These are phyloP conservation scores for Agonopterix alstromeriana DNA, from an alignment of 2,888 invertebrate genomes.

Conservation along the genomic window DNA sequence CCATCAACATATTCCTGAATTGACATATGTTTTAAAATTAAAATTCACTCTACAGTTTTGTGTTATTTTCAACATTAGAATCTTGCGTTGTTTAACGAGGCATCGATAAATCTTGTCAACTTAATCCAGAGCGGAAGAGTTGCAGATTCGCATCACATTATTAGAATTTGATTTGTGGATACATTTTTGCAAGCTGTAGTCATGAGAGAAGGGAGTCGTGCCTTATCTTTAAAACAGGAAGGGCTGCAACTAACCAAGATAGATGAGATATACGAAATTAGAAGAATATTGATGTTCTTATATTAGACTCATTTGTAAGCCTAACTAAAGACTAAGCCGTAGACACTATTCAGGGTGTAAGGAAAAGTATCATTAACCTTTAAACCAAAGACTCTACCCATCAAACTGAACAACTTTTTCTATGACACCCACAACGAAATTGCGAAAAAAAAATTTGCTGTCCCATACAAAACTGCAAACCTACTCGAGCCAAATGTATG, in stretches of 20 bases:
- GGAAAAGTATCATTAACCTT: too few relatives aligned
- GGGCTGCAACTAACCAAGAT: background rate
- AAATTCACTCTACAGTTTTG: background rate
- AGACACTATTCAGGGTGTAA: too few relatives aligned
- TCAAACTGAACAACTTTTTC: too few relatives aligned
- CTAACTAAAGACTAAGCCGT: too few relatives aligned
- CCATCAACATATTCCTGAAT: too few relatives aligned
- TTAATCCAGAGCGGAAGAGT: slow-evolving; percentile 31
- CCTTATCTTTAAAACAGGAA: slow-evolving; percentile 54
- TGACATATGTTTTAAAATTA: too few relatives aligned
- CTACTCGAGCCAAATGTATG: too few relatives aligned
- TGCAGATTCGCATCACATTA: slow-evolving; percentile 25
- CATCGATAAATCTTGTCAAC: slow-evolving; percentile 40
- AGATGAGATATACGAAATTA: background rate
- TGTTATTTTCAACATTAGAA: slow-evolving; percentile 4
- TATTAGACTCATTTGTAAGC: too few relatives aligned
- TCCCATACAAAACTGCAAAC: too few relatives aligned
- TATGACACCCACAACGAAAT: too few relatives aligned
- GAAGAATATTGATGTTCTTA: background rate
- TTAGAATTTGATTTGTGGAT: slow-evolving; percentile 11
- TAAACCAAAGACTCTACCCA: too few relatives aligned
- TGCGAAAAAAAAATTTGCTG: too few relatives aligned
- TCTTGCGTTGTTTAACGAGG: slow-evolving; percentile 11
- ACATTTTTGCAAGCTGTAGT: slow-evolving; percentile 26
- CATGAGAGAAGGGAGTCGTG: slow-evolving; percentile 38